phyloP scores from a whole-genome alignment of 2,797 vertebrate species.

The Alauda arvensis region DNA sequence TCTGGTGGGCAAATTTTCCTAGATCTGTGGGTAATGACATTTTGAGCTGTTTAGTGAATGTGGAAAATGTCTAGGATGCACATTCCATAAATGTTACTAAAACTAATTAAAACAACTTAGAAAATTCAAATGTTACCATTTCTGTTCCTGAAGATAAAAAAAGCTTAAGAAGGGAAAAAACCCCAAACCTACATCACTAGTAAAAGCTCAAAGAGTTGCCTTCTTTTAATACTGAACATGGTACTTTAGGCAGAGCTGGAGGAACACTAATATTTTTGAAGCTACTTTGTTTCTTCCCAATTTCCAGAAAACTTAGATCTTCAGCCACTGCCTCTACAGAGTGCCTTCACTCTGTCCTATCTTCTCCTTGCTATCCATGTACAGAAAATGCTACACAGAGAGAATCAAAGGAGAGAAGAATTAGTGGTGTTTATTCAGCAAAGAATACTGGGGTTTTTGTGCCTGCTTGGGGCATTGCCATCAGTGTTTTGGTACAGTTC shows the following conservation, averaged over 20 bases:
- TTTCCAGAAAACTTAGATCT: background rate
- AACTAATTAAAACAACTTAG: background rate
- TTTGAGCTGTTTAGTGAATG: conserved; percentile 1
- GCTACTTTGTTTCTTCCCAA: background rate
- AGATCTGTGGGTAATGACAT: conserved; percentile 34
- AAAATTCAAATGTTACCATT: background rate
- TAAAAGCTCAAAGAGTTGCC: background rate
- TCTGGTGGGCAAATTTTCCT: conserved; percentile 10
- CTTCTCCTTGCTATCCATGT: background rate
- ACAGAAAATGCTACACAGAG: background rate
- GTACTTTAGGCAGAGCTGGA: background rate
- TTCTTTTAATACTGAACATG: background rate
- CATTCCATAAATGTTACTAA: background rate
- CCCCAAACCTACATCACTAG: background rate
- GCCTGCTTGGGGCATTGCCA: background rate
- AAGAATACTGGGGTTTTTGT: background rate
- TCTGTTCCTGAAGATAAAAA: background rate
- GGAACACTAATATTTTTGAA: background rate
- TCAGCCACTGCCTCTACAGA: background rate
- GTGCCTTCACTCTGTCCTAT: background rate
- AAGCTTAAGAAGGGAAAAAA: background rate
- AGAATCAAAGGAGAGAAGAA: background rate
- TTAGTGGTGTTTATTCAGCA: background rate
- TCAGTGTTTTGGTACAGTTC: background rate
- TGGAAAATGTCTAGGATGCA: background rate